Evolutionary conservation across 2,888 invertebrate species (phyloP).

Genomic region (Tricholauxania praeusta): DNA sequence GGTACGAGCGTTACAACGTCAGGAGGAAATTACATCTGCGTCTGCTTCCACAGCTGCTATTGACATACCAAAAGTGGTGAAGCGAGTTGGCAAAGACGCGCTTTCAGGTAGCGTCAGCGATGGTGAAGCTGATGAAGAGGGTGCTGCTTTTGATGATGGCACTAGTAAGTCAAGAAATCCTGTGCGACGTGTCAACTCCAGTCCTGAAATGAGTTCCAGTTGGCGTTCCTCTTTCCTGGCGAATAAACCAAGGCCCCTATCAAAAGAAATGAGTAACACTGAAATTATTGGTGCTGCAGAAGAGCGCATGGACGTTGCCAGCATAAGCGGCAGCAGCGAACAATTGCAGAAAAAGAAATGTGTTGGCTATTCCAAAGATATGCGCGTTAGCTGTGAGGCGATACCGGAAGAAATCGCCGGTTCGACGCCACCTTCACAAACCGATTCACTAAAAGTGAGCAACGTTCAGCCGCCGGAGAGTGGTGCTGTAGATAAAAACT

Average conservation of each 20-base stretch:
- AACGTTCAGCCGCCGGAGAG: constrained; percentile 52
- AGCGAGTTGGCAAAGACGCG: constrained; percentile 60
- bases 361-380: constrained; percentile 76
- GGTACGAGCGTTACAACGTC: constrained; percentile 62
- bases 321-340: constrained; percentile 37
- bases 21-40: constrained; percentile 67
- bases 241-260: constrained; percentile 58
- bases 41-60: constrained; percentile 71
- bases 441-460: constrained; percentile 44
- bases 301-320: constrained; percentile 37
- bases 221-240: constrained; percentile 80
- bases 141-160: constrained; percentile 67
- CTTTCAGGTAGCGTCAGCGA: constrained; percentile 66
- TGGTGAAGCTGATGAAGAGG: constrained; percentile 69
- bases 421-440: constrained; percentile 76
- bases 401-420: constrained; percentile 90
- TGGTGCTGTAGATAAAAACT: background rate
- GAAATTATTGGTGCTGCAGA: constrained; percentile 13
- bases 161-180: constrained; percentile 76
- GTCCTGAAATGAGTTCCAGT: constrained; percentile 91
- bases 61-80: constrained; percentile 73
- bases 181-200: constrained; percentile 89
- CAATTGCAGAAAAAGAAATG: constrained; percentile 70
- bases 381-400: constrained; percentile 89
- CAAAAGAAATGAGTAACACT: constrained; percentile 61